A percentile compares a stretch with the other conserved stretches of the same genome.
phyloP scores from a whole-genome alignment of 2,797 vertebrate genomes.

The Poliocrania exsul region DNA sequence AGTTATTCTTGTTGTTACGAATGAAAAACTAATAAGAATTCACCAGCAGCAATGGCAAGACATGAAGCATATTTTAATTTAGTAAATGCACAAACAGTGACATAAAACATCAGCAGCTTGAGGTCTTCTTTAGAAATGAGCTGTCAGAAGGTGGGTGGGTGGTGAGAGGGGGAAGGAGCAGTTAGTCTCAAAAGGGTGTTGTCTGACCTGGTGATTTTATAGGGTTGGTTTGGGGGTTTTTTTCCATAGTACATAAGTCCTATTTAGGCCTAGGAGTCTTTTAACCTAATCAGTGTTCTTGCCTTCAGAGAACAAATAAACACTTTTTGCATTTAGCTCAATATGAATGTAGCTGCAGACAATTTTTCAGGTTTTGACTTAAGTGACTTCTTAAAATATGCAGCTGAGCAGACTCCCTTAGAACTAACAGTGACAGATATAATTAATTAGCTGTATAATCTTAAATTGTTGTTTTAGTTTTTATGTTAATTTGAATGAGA shows the following conservation, averaged over 20 bases:
- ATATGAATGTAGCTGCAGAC: neutral
- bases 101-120: slow-evolving; percentile 48
- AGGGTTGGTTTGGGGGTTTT: neutral
- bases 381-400: slow-evolving; percentile 40
- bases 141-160: neutral
- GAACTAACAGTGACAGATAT: slow-evolving; percentile 17
- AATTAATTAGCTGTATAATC: slow-evolving; percentile 53
- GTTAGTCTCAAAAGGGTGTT: neutral
- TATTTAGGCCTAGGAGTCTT: neutral
- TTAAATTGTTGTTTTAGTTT: slow-evolving; percentile 12
- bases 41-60: slow-evolving; percentile 69
- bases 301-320: slow-evolving; percentile 29
- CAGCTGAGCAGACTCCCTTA: neutral
- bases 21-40: slow-evolving; percentile 48
- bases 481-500: slow-evolving; percentile 49
- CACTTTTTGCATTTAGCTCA: neutral
- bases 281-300: slow-evolving; percentile 4
- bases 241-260: neutral
- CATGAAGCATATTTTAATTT: slow-evolving; percentile 74
- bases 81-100: slow-evolving; percentile 70
- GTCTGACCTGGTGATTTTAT: neutral
- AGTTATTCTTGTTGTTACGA: slow-evolving; percentile 13
- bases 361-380: slow-evolving; percentile 55
- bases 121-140: slow-evolving; percentile 55
- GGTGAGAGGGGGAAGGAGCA: neutral